A percentile compares a stretch with the other conserved stretches of the same genome.
Evolutionary conservation across 2,797 vertebrate genomes (phyloP).

Genomic region (Myotis pilosus): DNA sequence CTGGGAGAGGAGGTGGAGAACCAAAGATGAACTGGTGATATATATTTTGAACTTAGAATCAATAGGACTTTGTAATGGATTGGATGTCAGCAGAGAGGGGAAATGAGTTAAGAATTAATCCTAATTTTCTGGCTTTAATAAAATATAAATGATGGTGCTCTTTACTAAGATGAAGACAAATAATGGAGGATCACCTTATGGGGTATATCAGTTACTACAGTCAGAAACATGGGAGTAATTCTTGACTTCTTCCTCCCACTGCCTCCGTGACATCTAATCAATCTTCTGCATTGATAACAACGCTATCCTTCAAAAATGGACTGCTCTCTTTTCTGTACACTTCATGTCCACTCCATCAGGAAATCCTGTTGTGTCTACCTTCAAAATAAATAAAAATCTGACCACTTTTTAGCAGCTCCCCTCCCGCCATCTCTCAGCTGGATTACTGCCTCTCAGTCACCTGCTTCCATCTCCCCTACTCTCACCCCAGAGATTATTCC

Average conservation of each 20-base stretch:
- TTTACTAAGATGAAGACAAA: conserved; percentile 35
- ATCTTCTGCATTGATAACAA: neutral
- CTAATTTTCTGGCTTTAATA: conserved; percentile 38
- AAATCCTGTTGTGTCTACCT: neutral
- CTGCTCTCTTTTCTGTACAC: neutral
- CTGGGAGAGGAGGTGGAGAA: neutral
- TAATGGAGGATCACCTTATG: neutral
- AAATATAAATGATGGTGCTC: conserved; percentile 18
- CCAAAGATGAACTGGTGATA: neutral
- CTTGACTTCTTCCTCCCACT: neutral
- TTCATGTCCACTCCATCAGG: neutral
- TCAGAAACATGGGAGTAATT: neutral
- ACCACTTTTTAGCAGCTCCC: neutral
- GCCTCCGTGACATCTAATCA: neutral
- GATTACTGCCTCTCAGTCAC: neutral
- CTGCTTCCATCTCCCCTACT: neutral
- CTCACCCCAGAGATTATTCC: neutral
- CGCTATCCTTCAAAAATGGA: neutral
- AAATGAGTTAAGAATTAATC: conserved; percentile 12
- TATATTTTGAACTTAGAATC: neutral
- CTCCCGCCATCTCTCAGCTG: too few species aligned
- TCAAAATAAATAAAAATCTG: neutral
- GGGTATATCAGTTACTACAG: neutral
- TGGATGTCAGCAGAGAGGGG: neutral
- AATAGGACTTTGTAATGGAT: neutral